Evolutionary conservation across 2,797 vertebrate genomes (phyloP), one percentile per base, ranked within the genome.

Genomic region (Microctenopoma steveboyesi): DNA sequence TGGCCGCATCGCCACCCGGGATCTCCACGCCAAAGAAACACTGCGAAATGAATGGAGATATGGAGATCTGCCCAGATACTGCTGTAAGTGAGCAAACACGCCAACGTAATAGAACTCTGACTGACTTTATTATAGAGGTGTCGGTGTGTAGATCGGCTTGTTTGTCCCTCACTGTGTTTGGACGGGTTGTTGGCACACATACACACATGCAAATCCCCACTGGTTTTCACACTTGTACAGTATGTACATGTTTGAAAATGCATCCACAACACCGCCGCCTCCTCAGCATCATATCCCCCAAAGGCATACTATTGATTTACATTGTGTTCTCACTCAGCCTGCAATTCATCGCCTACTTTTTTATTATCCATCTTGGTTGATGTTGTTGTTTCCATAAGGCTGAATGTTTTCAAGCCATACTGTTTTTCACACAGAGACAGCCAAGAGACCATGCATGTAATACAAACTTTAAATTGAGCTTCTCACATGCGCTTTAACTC

Each of bases 11-110:
- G 72, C 91, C 92, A 57, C 86, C 91, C 0, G 27, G 87, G 83
- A 91, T 91, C 88, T 92, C 94, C 66, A 70, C 86, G 55, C 91
- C 94, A 88, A 95, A 88, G 92, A 96, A 95, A 90, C 93, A 89
- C 89, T 72, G 82, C 58, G 95, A 94, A 88, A 89, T 86, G 76
- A 95, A 94, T 88, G 89, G 78, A 13, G 94, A 95, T 81, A 73
- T 87, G 90, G 95, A 95, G 93, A 95, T 93, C 75, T 93, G 92
- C 55, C 83, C 92, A 25, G 93, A 95, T 76, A 88, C 92, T 12
- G 84, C 94, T 83, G 96, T 98, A 91, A 95, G 96, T 93, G 78
- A 59, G 53, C 33, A 65, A 69, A 69, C 50, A 66, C 2, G 15
- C 47, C 56, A 22, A 43, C 25, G 2, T 22, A 69, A 68, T 46